These are phyloP conservation scores for Belonocnema kinseyi DNA, from an alignment of 1,140 invertebrate species.

Conservation along the genomic window DNA sequence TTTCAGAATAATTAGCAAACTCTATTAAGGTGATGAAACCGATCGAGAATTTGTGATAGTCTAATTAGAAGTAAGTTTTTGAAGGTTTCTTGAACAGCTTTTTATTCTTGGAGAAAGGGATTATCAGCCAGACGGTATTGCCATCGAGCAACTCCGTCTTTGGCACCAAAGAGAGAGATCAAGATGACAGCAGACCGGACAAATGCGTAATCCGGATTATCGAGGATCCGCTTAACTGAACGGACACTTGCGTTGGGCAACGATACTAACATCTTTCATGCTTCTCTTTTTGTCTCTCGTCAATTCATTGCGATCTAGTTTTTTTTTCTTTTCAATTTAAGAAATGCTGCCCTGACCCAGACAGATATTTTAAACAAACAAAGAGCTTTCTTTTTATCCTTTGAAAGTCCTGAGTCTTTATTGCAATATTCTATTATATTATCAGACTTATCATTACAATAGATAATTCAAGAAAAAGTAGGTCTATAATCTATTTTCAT, in stretches of 20 bases:
- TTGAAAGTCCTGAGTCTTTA: no score
- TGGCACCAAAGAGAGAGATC: constrained; percentile 63
- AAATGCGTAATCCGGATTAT: constrained; percentile 76
- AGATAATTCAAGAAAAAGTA: no score
- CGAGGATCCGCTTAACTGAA: constrained; percentile 73
- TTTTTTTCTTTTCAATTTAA: no score
- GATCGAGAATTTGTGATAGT: neutral
- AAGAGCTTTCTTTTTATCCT: neutral
- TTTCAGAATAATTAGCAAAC: no score
- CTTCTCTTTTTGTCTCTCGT: neutral
- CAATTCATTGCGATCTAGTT: no score
- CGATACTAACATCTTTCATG: constrained; percentile 66
- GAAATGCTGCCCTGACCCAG: no score
- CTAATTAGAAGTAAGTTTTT: neutral
- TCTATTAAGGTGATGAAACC: no score
- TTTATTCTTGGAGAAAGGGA: constrained; percentile 46
- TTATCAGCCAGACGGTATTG: constrained; percentile 67
- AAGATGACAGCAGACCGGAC: constrained; percentile 68
- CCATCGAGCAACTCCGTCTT: constrained; percentile 69
- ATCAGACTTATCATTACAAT: no score
- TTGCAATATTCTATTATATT: no score
- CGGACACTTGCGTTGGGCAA: constrained; percentile 70
- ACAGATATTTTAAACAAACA: no score
- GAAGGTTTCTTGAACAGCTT: constrained; percentile 23
- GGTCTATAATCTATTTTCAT: no score